Base-by-base conservation (phyloP, 2,888 invertebrate genomes). In the Amorpha juglandis region DNA sequence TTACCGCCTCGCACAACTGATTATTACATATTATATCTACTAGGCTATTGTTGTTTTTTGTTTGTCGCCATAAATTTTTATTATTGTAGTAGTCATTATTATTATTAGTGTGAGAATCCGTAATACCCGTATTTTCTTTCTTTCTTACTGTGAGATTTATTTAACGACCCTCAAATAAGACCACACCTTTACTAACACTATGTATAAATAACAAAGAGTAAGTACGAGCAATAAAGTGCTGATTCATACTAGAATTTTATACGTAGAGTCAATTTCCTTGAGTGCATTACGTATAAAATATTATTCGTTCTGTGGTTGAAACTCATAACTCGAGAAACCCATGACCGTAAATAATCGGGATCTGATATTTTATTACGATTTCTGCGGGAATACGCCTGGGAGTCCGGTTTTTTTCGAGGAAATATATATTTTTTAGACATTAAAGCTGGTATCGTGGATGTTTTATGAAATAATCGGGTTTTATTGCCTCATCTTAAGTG, bases 211-310 rank as follows among this genome's bases (percentile, higher is more conserved):
- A 7, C 14, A 21, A 4, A 42, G 12, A 11, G 12, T 42, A 21
- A 19, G 12, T 16, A 16, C 42, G 8, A 58, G 48, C 68, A 70
- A 73, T 73, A 73, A 71, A 67, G 68, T 68, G 69, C 74, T 74
- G 75, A 78, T 71, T 82, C 75, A 65, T 74, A 71, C 76, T 74
- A 68, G 66, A 74, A 72, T 72, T 80, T 76, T 73, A 77, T 76
- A 75, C 68, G 42, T 19, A 63, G 71, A 82, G 81, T 86, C 86
- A 87, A 88, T 88, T 86, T 86, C 74, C 82, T 78, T 81, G 80
- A 87, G 88, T 87, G 88, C 84, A 84, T 86, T 80, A 83, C 78
- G 72, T 73, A 75, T 74, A 75, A 82, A 81, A 80, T 82, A 81
- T 83, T 82, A 80, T 83, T 83, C 80, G 76, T 79, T 78, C 73